Conservation (phyloP, 2,888 invertebrate genomes). For the Hyles lineata region DNA sequence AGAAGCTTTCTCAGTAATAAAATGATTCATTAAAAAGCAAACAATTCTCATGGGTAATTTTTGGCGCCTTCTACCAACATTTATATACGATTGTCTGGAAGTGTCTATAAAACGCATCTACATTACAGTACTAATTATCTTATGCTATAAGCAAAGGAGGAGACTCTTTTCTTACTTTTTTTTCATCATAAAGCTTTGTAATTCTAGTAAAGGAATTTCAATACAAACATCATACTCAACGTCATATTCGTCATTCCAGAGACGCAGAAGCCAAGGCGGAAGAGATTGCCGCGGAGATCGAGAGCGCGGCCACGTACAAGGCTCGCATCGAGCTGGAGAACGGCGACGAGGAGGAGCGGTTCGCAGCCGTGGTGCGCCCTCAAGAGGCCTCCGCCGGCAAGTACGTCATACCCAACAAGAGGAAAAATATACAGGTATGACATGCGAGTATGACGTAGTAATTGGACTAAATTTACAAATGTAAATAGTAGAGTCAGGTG, state of each 20-base stretch:
- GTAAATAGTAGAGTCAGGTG: too few relatives aligned
- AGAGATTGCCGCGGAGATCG: constrained; percentile 96
- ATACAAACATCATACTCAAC: neutral
- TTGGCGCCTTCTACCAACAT: too few relatives aligned
- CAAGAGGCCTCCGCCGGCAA: constrained; percentile 82
- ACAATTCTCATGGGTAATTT: too few relatives aligned
- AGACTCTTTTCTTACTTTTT: too few relatives aligned
- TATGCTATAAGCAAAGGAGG: too few relatives aligned
- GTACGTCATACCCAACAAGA: constrained; percentile 92
- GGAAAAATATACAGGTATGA: constrained; percentile 86
- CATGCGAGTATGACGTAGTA: neutral
- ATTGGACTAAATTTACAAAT: too few relatives aligned
- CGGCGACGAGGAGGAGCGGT: constrained; percentile 95
- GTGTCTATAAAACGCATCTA: too few relatives aligned
- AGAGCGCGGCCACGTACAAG: constrained; percentile 92
- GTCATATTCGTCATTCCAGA: constrained; percentile 52
- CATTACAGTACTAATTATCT: too few relatives aligned
- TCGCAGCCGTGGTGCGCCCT: constrained; percentile 93
- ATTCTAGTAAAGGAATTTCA: neutral
- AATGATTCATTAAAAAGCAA: too few relatives aligned
- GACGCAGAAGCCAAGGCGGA: constrained; percentile 94
- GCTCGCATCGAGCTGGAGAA: constrained; percentile 94
- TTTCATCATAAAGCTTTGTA: neutral
- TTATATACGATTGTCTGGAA: too few relatives aligned
- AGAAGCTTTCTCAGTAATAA: too few relatives aligned